These are phyloP conservation scores for Dicrostonyx torquatus DNA, from an alignment of 2,797 vertebrate genomes.

Conservation along the genomic window DNA sequence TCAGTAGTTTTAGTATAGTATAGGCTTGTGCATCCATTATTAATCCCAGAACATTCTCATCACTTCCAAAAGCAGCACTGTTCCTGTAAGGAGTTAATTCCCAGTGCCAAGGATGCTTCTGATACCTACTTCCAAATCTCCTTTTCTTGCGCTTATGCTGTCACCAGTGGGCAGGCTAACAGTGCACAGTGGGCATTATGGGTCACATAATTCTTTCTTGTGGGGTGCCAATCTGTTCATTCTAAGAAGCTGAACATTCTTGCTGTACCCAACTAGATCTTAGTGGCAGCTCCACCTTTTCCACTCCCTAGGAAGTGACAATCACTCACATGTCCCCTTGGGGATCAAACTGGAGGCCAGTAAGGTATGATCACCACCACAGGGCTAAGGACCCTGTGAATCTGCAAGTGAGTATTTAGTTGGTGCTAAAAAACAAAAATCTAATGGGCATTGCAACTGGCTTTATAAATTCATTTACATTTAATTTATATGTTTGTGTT, in stretches of 20 bases:
- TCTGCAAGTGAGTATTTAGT: background rate
- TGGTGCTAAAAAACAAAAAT: slow-evolving; percentile 1
- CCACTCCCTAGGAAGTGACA: background rate
- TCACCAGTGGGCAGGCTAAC: background rate
- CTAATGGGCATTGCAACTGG: background rate
- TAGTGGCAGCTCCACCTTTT: background rate
- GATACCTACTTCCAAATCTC: background rate
- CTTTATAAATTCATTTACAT: slow-evolving; percentile 16
- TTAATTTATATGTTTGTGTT: slow-evolving; percentile 13
- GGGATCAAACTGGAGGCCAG: background rate
- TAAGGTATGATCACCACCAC: background rate
- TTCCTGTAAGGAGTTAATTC: background rate
- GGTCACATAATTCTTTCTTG: background rate
- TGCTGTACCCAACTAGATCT: background rate
- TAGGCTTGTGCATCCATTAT: background rate
- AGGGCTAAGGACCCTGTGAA: background rate
- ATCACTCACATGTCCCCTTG: background rate
- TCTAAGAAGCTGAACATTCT: background rate
- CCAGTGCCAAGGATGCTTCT: background rate
- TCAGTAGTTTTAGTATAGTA: background rate
- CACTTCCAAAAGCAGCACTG: background rate
- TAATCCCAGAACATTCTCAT: slow-evolving; percentile 14
- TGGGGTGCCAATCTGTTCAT: background rate
- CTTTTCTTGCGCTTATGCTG: background rate
- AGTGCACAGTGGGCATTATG: background rate